A percentile compares a stretch with the other conserved stretches of the same genome.
These are phyloP conservation scores for Candoia aspera DNA, from an alignment of 2,113 vertebrate species.

Conservation along the genomic window DNA sequence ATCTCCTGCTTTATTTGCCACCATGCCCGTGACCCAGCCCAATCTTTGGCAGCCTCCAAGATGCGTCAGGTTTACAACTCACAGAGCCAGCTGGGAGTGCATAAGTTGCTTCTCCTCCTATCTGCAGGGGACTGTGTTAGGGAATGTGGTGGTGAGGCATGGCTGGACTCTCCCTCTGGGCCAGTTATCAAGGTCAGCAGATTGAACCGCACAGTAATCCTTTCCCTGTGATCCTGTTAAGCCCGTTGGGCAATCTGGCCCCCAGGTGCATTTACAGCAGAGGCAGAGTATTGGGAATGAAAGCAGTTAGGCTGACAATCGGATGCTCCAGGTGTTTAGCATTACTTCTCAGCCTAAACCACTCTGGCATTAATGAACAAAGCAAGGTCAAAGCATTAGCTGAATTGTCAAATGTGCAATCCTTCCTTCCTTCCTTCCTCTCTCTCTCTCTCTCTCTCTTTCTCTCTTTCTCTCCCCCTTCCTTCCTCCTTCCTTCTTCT, in stretches of 20 bases:
- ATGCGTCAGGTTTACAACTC: background rate
- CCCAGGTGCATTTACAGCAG: background rate
- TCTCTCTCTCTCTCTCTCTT: too few relatives aligned
- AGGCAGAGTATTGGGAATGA: background rate
- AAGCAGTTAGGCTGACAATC: accelerated
- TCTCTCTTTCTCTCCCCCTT: too few relatives aligned
- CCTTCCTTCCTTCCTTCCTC: too few relatives aligned
- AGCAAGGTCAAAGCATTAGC: background rate
- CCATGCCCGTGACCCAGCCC: accelerated
- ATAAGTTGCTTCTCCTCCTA: background rate
- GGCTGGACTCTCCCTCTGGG: background rate
- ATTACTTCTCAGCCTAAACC: background rate
- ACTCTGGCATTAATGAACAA: background rate
- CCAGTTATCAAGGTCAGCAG: background rate
- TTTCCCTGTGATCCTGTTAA: background rate
- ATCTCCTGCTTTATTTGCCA: background rate
- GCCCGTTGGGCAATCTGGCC: background rate
- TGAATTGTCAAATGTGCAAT: background rate
- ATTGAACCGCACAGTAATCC: background rate
- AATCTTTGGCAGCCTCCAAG: background rate
- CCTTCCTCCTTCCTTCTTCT: too few relatives aligned
- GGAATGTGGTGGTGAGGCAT: background rate
- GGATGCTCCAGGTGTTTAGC: background rate
- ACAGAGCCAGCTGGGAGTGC: background rate
- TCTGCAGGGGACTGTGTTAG: background rate